Evolutionary conservation across 2,888 invertebrate genomes (phyloP).

Genomic region (Pollenia griseotomentosa): DNA sequence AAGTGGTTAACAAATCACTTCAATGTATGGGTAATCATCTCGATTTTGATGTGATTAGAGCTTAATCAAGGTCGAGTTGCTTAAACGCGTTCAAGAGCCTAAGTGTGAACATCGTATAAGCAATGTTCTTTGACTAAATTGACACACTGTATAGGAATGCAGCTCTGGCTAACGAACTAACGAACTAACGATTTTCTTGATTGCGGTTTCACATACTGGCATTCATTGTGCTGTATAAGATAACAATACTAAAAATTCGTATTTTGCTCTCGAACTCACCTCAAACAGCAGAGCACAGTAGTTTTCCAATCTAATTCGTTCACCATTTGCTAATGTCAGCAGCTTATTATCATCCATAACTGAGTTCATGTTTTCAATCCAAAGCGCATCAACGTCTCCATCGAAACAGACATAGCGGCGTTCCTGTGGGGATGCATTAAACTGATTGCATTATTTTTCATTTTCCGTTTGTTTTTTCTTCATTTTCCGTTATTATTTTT

Average conservation of each 20-base stretch:
- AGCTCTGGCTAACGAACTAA: no score
- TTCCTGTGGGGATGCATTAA: slow-evolving; percentile 85
- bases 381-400: slow-evolving; percentile 96
- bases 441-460: slow-evolving; percentile 78
- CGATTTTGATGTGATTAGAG: no score
- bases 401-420: slow-evolving; percentile 94
- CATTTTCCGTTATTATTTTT: slow-evolving; percentile 24
- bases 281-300: slow-evolving; percentile 94
- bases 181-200: no score
- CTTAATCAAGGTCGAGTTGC: no score
- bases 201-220: no score
- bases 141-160: no score
- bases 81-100: no score
- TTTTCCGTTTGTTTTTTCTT: slow-evolving; percentile 25
- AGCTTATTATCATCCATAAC: slow-evolving; percentile 98
- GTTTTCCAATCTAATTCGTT: slow-evolving; percentile 92
- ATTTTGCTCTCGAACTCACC: slow-evolving; percentile 83
- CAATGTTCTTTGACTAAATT: no score
- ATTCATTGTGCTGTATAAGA: background rate
- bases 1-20: no score
- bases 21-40: no score
- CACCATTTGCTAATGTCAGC: slow-evolving; percentile 95
- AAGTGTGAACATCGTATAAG: no score
- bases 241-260: background rate
- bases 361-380: slow-evolving; percentile 99